Percentiles rank a stretch among this genome's conserved stretches.
phyloP scores from a whole-genome alignment of 1,140 invertebrate genomes.

The Muscidifurax raptorellus region DNA sequence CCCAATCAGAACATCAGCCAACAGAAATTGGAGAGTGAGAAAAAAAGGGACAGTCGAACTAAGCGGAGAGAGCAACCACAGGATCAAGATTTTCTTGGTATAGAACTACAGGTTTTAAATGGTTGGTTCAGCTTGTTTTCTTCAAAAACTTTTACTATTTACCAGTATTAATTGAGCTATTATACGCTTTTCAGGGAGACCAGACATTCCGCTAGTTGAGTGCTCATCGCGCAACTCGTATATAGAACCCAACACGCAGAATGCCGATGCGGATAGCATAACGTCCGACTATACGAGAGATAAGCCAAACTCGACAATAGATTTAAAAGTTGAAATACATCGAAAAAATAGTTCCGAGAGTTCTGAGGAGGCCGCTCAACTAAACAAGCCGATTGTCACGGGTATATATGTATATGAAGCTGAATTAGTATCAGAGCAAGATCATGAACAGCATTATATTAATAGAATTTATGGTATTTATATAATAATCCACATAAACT shows the following conservation, averaged over 20 bases:
- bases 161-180: not conserved
- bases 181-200: conserved; percentile 72
- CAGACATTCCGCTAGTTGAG: conserved; percentile 77
- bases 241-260: conserved; percentile 72
- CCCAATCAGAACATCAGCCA: conserved; percentile 68
- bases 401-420: conserved; percentile 66
- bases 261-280: conserved; percentile 73
- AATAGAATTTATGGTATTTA: conserved; percentile 64
- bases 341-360: conserved; percentile 93
- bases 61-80: conserved; percentile 69
- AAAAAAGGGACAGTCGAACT: conserved; percentile 64
- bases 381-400: conserved; percentile 65
- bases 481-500: conserved; percentile 21
- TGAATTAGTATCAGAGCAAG: conserved; percentile 65
- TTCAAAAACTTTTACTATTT: conserved; percentile 1
- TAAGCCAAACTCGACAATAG: conserved; percentile 77
- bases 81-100: conserved; percentile 76
- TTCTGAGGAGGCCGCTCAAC: conserved; percentile 77
- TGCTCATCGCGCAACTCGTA: conserved; percentile 80
- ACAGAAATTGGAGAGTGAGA: conserved; percentile 71
- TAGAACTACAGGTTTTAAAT: conserved; percentile 88
- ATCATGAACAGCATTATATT: conserved; percentile 61
- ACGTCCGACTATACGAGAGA: conserved; percentile 73
- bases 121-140: conserved; percentile 60
- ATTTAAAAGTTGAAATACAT: conserved; percentile 94